These are phyloP conservation scores for Grus americana DNA, from an alignment of 2,113 vertebrate genomes.

Conservation along the genomic window DNA sequence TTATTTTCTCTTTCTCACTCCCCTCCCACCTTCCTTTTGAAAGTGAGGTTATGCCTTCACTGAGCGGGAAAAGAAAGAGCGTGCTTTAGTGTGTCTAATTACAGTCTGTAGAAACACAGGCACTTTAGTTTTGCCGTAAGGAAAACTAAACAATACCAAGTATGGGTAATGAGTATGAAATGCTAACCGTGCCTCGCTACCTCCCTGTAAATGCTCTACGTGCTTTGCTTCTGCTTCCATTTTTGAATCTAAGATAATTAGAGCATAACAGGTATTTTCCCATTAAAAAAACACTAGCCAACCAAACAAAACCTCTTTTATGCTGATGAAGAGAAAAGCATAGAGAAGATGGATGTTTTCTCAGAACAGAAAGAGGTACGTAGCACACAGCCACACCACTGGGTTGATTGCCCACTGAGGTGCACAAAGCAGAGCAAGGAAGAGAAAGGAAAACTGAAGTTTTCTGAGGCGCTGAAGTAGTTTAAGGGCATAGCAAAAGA, in stretches of 20 bases:
- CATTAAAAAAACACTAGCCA: neutral
- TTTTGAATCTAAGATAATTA: neutral
- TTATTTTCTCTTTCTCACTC: slow-evolving; percentile 37
- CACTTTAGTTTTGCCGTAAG: neutral
- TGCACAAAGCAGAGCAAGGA: neutral
- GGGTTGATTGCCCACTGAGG: neutral
- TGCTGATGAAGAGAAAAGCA: neutral
- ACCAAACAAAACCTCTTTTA: neutral
- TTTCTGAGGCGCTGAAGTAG: neutral
- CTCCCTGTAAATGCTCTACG: neutral
- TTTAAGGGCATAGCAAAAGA: fast-evolving
- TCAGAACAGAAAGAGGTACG: fast-evolving
- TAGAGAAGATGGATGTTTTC: neutral
- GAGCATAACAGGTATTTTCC: neutral
- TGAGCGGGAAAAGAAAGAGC: neutral
- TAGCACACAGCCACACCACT: neutral
- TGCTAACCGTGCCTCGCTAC: neutral
- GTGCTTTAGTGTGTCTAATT: neutral
- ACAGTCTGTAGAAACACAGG: neutral
- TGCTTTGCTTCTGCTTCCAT: neutral
- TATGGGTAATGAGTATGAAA: neutral
- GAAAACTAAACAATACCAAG: neutral
- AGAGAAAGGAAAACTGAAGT: neutral
- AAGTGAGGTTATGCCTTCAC: slow-evolving; percentile 18
- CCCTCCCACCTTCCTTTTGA: slow-evolving; percentile 9